These are phyloP conservation scores for Amphimedon queenslandica DNA, from an alignment of 37 sponge, comb jelly and placozoan species.

Conservation along the genomic window DNA sequence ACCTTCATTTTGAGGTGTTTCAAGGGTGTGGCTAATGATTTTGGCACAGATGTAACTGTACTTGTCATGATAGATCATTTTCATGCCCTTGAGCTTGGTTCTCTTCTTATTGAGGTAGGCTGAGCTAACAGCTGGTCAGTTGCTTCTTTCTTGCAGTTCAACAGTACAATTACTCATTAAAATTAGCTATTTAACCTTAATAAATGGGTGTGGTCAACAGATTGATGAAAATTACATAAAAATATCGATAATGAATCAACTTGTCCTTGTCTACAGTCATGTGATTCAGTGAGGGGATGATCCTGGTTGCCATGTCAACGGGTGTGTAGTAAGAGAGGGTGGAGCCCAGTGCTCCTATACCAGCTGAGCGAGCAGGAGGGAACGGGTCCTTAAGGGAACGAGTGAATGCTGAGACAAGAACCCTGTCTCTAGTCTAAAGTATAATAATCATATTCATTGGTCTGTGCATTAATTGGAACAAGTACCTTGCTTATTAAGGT, in stretches of 20 bases:
- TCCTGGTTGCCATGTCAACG: constrained; percentile 69
- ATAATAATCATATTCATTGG: neutral
- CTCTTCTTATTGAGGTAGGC: too few species aligned
- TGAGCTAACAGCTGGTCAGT: too few species aligned
- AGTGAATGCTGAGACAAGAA: constrained; percentile 81
- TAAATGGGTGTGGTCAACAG: too few species aligned
- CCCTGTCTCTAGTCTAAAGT: constrained; percentile 72
- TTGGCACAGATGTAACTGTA: too few species aligned
- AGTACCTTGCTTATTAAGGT: constrained; percentile 52
- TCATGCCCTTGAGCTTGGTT: too few species aligned
- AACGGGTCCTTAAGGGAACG: constrained; percentile 94
- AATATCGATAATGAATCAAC: too few species aligned
- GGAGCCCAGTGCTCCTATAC: constrained; percentile 61
- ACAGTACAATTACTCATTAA: too few species aligned
- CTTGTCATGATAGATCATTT: too few species aligned
- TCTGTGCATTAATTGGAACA: neutral
- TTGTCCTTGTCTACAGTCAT: constrained; percentile 83
- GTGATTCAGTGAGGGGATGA: constrained; percentile 78
- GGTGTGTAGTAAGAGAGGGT: constrained; percentile 63
- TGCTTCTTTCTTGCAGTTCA: constrained; percentile 32
- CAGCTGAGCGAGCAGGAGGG: constrained; percentile 78
- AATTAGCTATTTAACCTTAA: too few species aligned
- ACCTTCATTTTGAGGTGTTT: too few species aligned
- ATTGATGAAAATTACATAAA: too few species aligned
- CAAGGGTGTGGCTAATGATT: too few species aligned